Base-by-base conservation (phyloP, 2,888 invertebrate species). In the Julus scanicus region DNA sequence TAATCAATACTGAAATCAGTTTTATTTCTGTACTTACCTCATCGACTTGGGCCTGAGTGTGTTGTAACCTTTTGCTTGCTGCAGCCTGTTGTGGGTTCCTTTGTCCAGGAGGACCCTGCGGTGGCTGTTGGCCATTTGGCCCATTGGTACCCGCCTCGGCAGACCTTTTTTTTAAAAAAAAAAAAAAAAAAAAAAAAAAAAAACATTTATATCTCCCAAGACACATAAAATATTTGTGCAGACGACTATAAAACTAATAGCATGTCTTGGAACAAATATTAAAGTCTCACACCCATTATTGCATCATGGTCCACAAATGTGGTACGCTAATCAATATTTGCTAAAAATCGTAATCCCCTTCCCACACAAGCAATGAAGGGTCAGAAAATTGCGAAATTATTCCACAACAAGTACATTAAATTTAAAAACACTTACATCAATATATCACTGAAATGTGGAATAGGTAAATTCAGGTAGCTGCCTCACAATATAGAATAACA, bases 11-110 rank as follows among this genome's bases (percentile, higher is more conserved):
- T 9, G 2, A 6, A 53, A 48, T 29, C 8, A 71, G 9, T 2
- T 71, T 9, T 20, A n/a, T 63, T 6, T 63, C 6, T 63, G 63
- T 39, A 89, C 90, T 89, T 89, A 92, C 93, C 92, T 96, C 95
- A 92, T 96, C 96, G 89, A 96, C 96, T 94, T 96, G 96, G 90
- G 96, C 96, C 93, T 96, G 96, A 90, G 96, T 96, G 92, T 96
- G 96, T 91, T 96, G 96, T 92, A 96, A 93, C 91, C 96, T 94
- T 91, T 96, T 95, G 92, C 96, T 96, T 90, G 96, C 96, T 88
- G 96, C 96, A 90, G 96, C 94, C 93, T 96, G 96, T 92, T 96
- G 96, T 89, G 96, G 96, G 90, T 96, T 96, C 92, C 96, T 90
- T 90, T 88, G 88, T 9, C 88, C 88, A 53, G 88, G 83, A 48